phyloP scores from a whole-genome alignment of 1,140 invertebrate genomes.

The Coboldia fuscipes region DNA sequence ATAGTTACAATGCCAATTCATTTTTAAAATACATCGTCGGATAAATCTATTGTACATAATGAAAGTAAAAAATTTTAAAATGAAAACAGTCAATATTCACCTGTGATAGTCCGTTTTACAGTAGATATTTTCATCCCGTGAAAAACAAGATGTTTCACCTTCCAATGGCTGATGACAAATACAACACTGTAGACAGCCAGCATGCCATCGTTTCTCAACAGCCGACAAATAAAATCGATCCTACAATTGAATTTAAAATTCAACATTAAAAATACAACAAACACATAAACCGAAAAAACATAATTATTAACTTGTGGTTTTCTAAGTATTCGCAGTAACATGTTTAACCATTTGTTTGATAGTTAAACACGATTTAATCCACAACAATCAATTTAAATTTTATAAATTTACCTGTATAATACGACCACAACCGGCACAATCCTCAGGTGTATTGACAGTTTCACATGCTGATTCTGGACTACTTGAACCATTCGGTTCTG shows the following conservation, averaged over 20 bases:
- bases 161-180: conserved; percentile 78
- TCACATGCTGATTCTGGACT: conserved; percentile 19
- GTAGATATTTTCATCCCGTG: conserved; percentile 83
- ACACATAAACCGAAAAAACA: not conserved
- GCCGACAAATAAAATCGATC: conserved; percentile 85
- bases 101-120: conserved; percentile 96
- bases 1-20: too few species aligned
- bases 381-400: too few species aligned
- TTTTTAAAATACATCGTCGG: too few species aligned
- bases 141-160: conserved; percentile 81
- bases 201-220: conserved; percentile 84
- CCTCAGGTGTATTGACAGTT: conserved; percentile 11
- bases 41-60: too few species aligned
- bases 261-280: not conserved
- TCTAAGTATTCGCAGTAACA: not conserved
- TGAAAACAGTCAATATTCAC: conserved; percentile 43
- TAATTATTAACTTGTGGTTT: not conserved
- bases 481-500: conserved; percentile 18
- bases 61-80: too few species aligned
- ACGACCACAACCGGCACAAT: conserved; percentile 21
- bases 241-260: conserved; percentile 15
- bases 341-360: not conserved
- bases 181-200: conserved; percentile 73
- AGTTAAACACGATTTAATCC: not conserved
- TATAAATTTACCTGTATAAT: conserved; percentile 22